These are phyloP conservation scores for Rattus norvegicus DNA, from an alignment of 2,113 vertebrate species.

Conservation along the genomic window GRCr8 NC_086031.1:52645001-52645500, in stretches of 20 bases:
- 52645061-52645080: not conserved
- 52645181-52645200: not conserved
- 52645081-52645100: not conserved
- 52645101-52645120: not conserved
- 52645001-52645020: conserved; percentile 84
- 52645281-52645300: not conserved
- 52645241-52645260: not conserved
- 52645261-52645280: not conserved
- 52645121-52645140: not conserved
- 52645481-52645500: not conserved
- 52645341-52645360: not conserved
- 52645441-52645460: not conserved
- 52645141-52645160: not conserved
- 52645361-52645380: not conserved
- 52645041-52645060: not conserved
- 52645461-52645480: not conserved
- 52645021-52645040: not conserved
- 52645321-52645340: not conserved
- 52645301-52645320: not conserved
- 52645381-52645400: not conserved
- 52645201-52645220: not conserved
- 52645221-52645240: not conserved
- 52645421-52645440: not conserved
- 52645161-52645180: not conserved
- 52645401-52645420: not conserved